A percentile compares a stretch with the other conserved stretches of the same genome.
These are phyloP conservation scores for Trichogramma evanescens DNA, from an alignment of 2,888 invertebrate species.

Conservation along the genomic window DNA sequence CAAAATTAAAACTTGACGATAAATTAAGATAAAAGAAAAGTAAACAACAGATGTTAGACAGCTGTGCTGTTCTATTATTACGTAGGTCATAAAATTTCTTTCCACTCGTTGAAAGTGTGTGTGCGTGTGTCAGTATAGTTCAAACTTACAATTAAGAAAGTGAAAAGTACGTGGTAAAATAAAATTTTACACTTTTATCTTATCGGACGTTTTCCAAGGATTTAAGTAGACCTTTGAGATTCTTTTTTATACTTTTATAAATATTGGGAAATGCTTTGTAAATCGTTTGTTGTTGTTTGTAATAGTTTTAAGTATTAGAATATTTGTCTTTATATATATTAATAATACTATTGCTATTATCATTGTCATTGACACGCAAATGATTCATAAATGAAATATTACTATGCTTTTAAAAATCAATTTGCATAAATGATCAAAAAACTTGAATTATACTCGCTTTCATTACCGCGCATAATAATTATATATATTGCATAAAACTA, in stretches of 20 bases:
- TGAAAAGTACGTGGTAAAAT: no score
- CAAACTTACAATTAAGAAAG: no score
- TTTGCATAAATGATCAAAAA: background rate
- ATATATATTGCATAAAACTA: background rate
- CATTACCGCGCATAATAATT: slow-evolving; percentile 1
- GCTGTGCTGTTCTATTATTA: slow-evolving; percentile 17
- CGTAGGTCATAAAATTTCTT: slow-evolving; percentile 5
- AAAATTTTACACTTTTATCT: no score
- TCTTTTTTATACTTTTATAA: slow-evolving; percentile 8
- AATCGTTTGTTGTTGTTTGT: slow-evolving; percentile 15
- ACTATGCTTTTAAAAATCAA: slow-evolving; percentile 5
- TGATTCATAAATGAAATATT: no score
- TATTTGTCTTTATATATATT: slow-evolving; percentile 8
- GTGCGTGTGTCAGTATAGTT: background rate
- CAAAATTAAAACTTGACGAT: background rate
- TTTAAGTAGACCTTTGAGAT: background rate
- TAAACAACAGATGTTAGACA: background rate
- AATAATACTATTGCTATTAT: slow-evolving; percentile 9
- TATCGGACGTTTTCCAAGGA: no score
- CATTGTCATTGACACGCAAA: background rate
- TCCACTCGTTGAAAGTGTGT: slow-evolving; percentile 9
- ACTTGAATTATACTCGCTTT: background rate
- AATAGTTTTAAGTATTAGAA: slow-evolving; percentile 11
- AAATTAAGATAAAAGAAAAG: no score
- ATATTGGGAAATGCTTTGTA: slow-evolving; percentile 15